Percentiles rank a stretch among this genome's conserved stretches.
phyloP scores from a whole-genome alignment of 2,113 vertebrate species.

The Oncorhynchus kisutch region DNA sequence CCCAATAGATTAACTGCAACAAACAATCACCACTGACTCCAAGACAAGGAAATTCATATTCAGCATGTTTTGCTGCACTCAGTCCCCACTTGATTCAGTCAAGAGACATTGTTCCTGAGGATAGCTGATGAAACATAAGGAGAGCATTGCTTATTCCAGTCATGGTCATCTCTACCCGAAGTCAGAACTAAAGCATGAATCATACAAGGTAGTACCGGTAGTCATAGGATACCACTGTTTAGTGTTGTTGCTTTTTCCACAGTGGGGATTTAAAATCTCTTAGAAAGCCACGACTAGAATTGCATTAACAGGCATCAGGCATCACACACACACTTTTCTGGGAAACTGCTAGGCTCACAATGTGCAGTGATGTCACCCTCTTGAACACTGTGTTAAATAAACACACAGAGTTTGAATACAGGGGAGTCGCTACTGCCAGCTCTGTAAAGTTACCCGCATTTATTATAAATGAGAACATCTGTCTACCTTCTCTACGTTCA shows the following conservation, averaged over 20 bases:
- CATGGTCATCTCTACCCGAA: not conserved
- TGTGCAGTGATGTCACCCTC: conserved; percentile 46
- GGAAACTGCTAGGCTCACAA: not conserved
- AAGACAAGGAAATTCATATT: too few species aligned
- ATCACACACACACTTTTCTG: conserved; percentile 10
- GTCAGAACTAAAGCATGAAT: not conserved
- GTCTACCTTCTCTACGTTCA: conserved; percentile 8
- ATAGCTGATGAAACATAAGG: not conserved
- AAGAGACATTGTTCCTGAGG: not conserved
- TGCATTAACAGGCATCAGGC: not conserved
- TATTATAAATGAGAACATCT: conserved; percentile 61
- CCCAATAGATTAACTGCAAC: conserved; percentile 18
- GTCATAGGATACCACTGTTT: not conserved
- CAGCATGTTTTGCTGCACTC: too few species aligned
- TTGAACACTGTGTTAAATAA: conserved; percentile 9
- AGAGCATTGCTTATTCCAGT: not conserved
- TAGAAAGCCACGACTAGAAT: not conserved
- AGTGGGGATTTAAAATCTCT: not conserved
- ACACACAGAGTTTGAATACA: conserved; percentile 33
- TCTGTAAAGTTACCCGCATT: conserved; percentile 54
- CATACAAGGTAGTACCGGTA: not conserved
- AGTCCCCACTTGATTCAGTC: too few species aligned
- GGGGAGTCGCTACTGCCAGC: conserved; percentile 38
- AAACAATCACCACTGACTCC: not conserved
- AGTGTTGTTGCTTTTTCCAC: not conserved